phyloP scores from a whole-genome alignment of 2,888 invertebrate genomes.

The Plebejus melissa region DNA sequence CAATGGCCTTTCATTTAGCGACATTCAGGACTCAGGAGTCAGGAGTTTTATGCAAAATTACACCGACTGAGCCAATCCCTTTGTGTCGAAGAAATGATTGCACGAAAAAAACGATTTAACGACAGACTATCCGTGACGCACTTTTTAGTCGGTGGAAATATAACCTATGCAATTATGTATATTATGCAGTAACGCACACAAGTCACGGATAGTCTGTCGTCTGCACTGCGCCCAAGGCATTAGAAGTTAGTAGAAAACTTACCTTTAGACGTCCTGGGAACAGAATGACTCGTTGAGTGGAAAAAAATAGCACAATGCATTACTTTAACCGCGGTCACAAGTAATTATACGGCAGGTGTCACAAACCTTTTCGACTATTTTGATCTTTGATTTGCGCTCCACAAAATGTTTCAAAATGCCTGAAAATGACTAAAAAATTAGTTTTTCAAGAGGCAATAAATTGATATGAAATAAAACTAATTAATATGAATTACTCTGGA shows the following conservation, averaged over 20 bases:
- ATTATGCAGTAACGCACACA: no score
- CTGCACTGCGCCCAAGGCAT: neutral
- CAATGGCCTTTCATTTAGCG: no score
- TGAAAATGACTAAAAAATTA: neutral
- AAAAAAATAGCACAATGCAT: neutral
- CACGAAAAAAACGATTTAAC: no score
- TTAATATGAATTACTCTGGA: neutral
- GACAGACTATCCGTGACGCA: no score
- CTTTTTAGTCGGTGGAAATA: no score
- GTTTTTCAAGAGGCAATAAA: no score
- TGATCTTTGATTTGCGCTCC: neutral
- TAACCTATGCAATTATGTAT: no score
- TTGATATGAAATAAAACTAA: neutral
- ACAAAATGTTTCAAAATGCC: neutral
- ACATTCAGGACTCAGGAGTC: no score
- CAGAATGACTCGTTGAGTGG: neutral
- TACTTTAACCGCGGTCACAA: neutral
- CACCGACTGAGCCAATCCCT: no score
- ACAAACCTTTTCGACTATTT: neutral
- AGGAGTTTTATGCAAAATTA: no score
- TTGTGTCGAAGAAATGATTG: no score
- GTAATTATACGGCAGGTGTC: conserved; percentile 19
- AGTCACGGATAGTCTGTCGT: no score
- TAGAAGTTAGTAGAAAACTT: neutral
- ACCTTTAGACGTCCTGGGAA: neutral